Evolutionary conservation across 2,797 vertebrate genomes (phyloP), one percentile per base, ranked within the genome.

Genomic region (Cottoperca gobio): DNA sequence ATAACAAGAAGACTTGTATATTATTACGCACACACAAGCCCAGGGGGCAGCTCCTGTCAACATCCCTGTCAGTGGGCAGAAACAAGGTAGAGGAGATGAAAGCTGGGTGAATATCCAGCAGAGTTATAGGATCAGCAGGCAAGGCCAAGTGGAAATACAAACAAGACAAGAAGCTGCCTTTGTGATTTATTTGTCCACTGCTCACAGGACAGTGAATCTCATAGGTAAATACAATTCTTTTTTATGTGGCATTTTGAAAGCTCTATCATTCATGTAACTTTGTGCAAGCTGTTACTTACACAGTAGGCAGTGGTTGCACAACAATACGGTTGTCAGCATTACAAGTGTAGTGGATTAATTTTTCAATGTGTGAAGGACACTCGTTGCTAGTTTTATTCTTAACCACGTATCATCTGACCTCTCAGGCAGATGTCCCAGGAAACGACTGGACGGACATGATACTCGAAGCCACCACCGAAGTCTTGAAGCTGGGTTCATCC

Each of bases 401-500:
- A 55, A 49, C 13, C 10, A 3, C 64, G 2, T 80, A 63, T 84
- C 45, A 39, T 83, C 24, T 85, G 49, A 31, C 35, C 7, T 86
- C 45, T 24, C 81, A 99, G 98, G 95, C 93, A 21, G 92, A 95
- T 53, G 71, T 95, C 59, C 91, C 95, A 60, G 90, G 92, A 84
- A 94, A 93, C 12, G 96, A 97, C 70, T 99, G 97, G 98, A 93
- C 93, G 24, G 94, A 95, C 61, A 94, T 99, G 85, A 95, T 97
- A 68, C 90, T 94, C 40, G 98, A 99, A 87, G 98, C 98, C 70
- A 98, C 97, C 59, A 77, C 94, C 39, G 98, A 99, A 91, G 96
- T 94, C 67, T 80, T 97, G 89, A 99, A 99, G 84, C 93, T 98
- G 84, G 94, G 91, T 66, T 90, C 94, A 8, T 97, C 94, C 48